Percentiles rank a stretch among this genome's conserved stretches.
phyloP scores from a whole-genome alignment of 2,888 invertebrate species.

The Amblyjoppa proteus region DNA sequence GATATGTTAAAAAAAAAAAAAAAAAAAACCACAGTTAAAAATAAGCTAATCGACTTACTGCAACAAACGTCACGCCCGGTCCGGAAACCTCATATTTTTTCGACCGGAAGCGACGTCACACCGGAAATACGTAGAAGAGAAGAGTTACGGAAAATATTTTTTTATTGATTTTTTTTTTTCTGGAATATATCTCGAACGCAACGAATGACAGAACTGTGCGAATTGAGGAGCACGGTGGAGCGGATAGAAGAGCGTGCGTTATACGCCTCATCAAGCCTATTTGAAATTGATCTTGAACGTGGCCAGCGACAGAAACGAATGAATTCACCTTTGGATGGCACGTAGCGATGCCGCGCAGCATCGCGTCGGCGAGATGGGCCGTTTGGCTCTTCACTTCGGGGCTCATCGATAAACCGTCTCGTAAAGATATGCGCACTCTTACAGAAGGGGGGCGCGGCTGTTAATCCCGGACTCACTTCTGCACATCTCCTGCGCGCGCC shows the following conservation, averaged over 20 bases:
- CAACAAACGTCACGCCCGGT: no score
- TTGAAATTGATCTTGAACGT: neutral
- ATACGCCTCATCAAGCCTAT: neutral
- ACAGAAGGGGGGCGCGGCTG: constrained; percentile 3
- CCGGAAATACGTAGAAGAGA: no score
- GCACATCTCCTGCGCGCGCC: neutral
- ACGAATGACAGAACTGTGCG: no score
- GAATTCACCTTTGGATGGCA: neutral
- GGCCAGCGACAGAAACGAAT: neutral
- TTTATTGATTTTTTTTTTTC: no score
- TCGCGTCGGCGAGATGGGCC: constrained; percentile 34
- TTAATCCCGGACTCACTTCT: constrained; percentile 8
- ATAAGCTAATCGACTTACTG: no score
- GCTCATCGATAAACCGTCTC: constrained; percentile 68
- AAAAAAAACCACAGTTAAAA: no score
- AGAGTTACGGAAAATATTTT: neutral
- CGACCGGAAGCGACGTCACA: no score
- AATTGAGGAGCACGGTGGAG: neutral
- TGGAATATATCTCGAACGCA: no score
- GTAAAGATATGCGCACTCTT: constrained; percentile 49
- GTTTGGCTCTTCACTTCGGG: constrained; percentile 50
- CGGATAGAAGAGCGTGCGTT: neutral
- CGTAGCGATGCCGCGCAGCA: constrained; percentile 9
- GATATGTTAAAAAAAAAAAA: no score
- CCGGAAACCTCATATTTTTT: no score